phyloP scores from a whole-genome alignment of 1,140 invertebrate species.

The Macrobrachium nipponense region DNA sequence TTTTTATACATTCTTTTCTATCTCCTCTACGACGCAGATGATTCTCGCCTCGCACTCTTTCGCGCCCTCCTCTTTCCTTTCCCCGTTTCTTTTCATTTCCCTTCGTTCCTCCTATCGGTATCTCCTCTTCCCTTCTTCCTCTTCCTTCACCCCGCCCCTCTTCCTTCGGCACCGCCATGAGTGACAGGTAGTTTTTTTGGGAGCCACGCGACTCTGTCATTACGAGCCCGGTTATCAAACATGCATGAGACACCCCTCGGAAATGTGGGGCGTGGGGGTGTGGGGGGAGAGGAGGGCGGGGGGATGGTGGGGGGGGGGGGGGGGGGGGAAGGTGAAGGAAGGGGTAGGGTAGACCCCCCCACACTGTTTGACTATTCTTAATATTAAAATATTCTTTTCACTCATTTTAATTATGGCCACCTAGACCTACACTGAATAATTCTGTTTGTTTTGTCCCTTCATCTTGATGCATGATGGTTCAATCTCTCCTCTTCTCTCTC shows the following conservation, averaged over 20 bases:
- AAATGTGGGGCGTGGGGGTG: no score
- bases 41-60: no score
- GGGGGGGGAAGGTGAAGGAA: no score
- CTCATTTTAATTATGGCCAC: no score
- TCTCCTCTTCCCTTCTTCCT: neutral
- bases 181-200: neutral
- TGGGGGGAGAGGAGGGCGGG: no score
- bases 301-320: no score
- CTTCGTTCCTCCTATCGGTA: conserved; percentile 16
- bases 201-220: conserved; percentile 3
- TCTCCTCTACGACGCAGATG: neutral
- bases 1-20: neutral
- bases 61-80: neutral
- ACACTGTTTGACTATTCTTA: no score
- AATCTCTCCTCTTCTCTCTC: neutral
- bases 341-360: no score
- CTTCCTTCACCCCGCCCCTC: neutral
- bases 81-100: neutral
- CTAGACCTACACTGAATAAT: no score
- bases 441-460: no score
- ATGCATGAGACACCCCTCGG: neutral
- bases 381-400: no score
- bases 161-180: neutral
- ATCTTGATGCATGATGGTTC: neutral
- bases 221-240: conserved; percentile 4